phyloP scores from a whole-genome alignment of 2,113 vertebrate species.

The Argyrosomus japonicus region DNA sequence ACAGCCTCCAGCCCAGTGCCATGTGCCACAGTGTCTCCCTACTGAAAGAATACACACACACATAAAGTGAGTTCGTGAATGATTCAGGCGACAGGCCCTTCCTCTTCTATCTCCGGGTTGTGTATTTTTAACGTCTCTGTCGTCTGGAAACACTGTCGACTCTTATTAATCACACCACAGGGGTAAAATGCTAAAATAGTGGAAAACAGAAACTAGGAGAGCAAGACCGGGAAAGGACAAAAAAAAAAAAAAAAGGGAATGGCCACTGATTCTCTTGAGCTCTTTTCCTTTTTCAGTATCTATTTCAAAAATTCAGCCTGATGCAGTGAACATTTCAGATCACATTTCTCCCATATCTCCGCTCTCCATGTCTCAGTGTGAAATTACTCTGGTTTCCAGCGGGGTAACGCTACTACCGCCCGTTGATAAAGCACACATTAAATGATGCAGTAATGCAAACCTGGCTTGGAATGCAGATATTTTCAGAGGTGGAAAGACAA shows the following conservation, averaged over 20 bases:
- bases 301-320: conserved; percentile 38
- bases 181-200: conserved; percentile 65
- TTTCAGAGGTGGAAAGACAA: conserved; percentile 65
- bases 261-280: conserved; percentile 32
- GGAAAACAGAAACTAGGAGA: conserved; percentile 61
- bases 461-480: conserved; percentile 57
- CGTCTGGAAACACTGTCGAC: conserved; percentile 75
- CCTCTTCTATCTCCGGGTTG: conserved; percentile 78
- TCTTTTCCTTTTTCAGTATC: conserved; percentile 29
- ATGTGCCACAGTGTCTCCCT: conserved; percentile 56
- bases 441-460: conserved; percentile 72
- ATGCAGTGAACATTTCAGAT: conserved; percentile 60
- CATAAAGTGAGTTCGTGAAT: conserved; percentile 78
- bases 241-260: conserved; percentile 30
- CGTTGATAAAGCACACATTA: conserved; percentile 76
- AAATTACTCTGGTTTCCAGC: conserved; percentile 71
- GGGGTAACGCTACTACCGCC: conserved; percentile 54
- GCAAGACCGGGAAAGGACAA: conserved; percentile 25
- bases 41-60: conserved; percentile 68
- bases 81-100: conserved; percentile 79
- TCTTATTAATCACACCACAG: conserved; percentile 81
- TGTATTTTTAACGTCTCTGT: conserved; percentile 78
- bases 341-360: conserved; percentile 62
- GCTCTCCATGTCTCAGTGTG: conserved; percentile 61
- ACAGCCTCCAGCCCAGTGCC: conserved; percentile 63